Base-by-base conservation (phyloP, 2,888 invertebrate genomes). In the Pecten maximus region DNA sequence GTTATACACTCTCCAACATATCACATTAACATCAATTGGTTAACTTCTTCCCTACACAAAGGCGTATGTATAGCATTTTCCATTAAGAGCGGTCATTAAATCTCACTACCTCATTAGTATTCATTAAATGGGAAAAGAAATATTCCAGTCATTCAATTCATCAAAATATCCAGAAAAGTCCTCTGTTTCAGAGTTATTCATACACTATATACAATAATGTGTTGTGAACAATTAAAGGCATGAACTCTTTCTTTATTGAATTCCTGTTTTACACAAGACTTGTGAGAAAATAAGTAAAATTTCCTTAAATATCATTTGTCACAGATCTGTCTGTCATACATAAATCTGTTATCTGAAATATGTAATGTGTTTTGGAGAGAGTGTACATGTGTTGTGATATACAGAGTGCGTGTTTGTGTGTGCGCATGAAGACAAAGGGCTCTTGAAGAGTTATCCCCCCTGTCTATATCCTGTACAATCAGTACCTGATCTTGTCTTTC, bases 271-370 rank as follows among this genome's bases (percentile, higher is more conserved):
- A 35, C 35, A 74, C 12, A 15, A 23, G 74, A 35, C 35, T 12
- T 35, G n/a, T 60, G 35, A 74, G 8, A 60, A 3, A 60, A 6
- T 2, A 60, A 74, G 35, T 74, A 28, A 28, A 35, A 35, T 1
- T 35, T 35, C 0, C 35, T 74, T 4, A 35, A 35, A 74, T 23
- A 35, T 35, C 19, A 54, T 54, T 2, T 74, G 74, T 74, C n/a
- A 74, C 28, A 74, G 74, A 74, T 74, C 74, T 74, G 74, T 74
- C 10, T 44, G n/a, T n/a, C n/a, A n/a, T n/a, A n/a, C n/a, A n/a
- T n/a, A n/a, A n/a, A 54, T 1, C 19, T n/a, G 19, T 48, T 48
- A 48, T 48, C 23, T 54, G 54, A 19, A 23, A 23, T 54, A 15
- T 23, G 12, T 23, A n/a, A 74, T 74, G 74, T 74, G 74, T 16